Conservation (phyloP, 2,113 vertebrate genomes). For the Nothobranchius furzeri region DNA sequence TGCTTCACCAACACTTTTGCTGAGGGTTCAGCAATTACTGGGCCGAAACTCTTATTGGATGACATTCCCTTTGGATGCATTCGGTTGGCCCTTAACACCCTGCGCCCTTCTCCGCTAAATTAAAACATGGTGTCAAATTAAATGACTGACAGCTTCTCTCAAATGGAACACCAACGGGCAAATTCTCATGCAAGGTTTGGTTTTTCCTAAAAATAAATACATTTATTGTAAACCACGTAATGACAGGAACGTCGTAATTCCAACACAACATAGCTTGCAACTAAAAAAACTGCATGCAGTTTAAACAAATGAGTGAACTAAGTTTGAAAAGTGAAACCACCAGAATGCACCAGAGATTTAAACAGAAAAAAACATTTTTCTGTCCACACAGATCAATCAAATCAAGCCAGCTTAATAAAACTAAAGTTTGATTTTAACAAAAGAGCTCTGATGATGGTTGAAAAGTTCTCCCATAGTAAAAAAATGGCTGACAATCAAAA, state of each 20-base stretch:
- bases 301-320: no score
- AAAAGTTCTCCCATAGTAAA: neutral
- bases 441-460: neutral
- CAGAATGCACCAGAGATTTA: neutral
- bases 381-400: no score
- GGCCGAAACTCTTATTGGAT: conserved; percentile 10
- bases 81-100: neutral
- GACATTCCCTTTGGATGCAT: conserved; percentile 27
- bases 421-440: neutral
- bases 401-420: neutral
- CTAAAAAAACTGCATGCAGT: no score
- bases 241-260: no score
- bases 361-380: neutral
- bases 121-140: neutral
- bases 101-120: neutral
- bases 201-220: neutral
- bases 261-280: no score
- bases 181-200: neutral
- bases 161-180: neutral
- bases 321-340: neutral
- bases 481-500: neutral
- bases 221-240: no score
- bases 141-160: conserved; percentile 2
- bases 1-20: conserved; percentile 46
- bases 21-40: conserved; percentile 27